These are phyloP conservation scores for Protonibea diacanthus DNA, from an alignment of 2,797 vertebrate genomes.

Conservation along the genomic window DNA sequence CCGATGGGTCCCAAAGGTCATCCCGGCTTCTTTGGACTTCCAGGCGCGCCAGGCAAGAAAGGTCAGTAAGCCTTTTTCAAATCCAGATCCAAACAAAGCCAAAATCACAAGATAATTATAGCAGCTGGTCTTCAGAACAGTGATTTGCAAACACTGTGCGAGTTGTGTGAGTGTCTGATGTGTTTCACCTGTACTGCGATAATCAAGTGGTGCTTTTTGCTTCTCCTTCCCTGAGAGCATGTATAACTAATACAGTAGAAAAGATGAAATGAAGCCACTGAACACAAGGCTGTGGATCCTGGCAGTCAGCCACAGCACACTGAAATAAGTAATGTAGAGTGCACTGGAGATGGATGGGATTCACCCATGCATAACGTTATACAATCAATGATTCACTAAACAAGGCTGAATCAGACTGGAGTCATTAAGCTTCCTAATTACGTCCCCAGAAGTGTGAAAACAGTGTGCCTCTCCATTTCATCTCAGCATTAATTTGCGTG, in stretches of 20 bases:
- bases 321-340: constrained; percentile 20
- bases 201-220: constrained; percentile 26
- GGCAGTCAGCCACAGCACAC: background rate
- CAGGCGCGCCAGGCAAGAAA: constrained; percentile 84
- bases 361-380: constrained; percentile 41
- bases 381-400: constrained; percentile 63
- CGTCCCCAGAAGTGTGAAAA: constrained; percentile 32
- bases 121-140: background rate
- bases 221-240: constrained; percentile 31
- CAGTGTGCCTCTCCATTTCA: constrained; percentile 40
- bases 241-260: constrained; percentile 40
- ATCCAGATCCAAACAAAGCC: background rate
- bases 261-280: constrained; percentile 45
- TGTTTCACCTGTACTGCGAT: constrained; percentile 13
- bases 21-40: constrained; percentile 85
- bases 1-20: constrained; percentile 80
- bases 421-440: constrained; percentile 51
- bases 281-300: constrained; percentile 31
- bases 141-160: constrained; percentile 13
- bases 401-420: constrained; percentile 38
- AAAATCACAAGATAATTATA: background rate
- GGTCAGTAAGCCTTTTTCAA: constrained; percentile 64
- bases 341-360: constrained; percentile 29
- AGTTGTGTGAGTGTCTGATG: background rate
- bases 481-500: constrained; percentile 6